Evolutionary conservation across 2,888 invertebrate genomes (phyloP).

Genomic region (Meteorus colon): DNA sequence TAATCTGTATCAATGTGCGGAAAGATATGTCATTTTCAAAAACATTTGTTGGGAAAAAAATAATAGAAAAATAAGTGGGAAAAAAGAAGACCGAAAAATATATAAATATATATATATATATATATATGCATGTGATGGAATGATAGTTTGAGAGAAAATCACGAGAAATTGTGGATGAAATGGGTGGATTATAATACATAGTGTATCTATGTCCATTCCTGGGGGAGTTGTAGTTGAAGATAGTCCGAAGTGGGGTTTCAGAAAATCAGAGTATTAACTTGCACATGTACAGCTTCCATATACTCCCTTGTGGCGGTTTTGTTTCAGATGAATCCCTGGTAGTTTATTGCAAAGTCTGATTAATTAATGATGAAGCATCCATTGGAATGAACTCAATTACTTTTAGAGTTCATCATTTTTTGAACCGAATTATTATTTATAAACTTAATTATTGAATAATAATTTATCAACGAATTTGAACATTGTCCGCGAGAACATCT

Average conservation of each 20-base stretch:
- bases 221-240: background rate
- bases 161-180: background rate
- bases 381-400: background rate
- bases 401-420: too few relatives aligned
- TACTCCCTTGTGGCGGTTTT: slow-evolving; percentile 1
- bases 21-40: slow-evolving; percentile 11
- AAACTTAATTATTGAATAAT: too few relatives aligned
- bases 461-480: too few relatives aligned
- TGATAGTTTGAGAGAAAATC: background rate
- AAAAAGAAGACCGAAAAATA: background rate
- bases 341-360: slow-evolving; percentile 10
- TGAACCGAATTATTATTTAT: too few relatives aligned
- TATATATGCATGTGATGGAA: background rate
- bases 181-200: background rate
- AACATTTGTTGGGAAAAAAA: slow-evolving; percentile 4
- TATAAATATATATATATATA: background rate
- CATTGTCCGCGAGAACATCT: too few relatives aligned
- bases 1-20: slow-evolving; percentile 29
- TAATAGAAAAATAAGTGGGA: background rate
- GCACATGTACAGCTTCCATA: background rate
- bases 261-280: background rate
- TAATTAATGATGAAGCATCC: background rate
- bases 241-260: background rate
- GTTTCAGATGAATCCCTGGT: slow-evolving; percentile 5
- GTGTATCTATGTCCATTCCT: background rate